Evolutionary conservation across 92 coral and sea anemone genomes (phyloP).

Genomic region (Plumapathes pennacea): DNA sequence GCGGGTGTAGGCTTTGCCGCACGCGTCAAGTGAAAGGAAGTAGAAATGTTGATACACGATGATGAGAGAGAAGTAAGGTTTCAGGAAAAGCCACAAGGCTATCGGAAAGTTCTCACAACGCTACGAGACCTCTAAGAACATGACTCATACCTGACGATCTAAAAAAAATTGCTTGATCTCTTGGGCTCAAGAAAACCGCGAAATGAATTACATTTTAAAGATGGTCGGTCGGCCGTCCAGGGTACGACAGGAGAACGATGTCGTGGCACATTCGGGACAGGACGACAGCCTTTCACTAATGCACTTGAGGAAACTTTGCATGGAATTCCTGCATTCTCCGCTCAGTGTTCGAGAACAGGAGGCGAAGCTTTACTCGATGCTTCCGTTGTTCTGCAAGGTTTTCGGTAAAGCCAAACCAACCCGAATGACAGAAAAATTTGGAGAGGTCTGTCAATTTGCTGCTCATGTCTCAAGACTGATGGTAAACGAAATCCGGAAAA

Average conservation of each 20-base stretch:
- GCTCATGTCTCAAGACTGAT: conserved; percentile 94
- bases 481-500: conserved; percentile 86
- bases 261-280: conserved; percentile 63
- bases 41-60: no score
- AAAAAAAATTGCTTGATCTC: no score
- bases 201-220: conserved; percentile 76
- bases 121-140: no score
- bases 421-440: conserved; percentile 87
- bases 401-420: conserved; percentile 75
- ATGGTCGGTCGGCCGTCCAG: conserved; percentile 66
- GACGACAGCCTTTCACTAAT: conserved; percentile 85
- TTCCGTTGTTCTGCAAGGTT: conserved; percentile 90
- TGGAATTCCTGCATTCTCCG: conserved; percentile 97
- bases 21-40: no score
- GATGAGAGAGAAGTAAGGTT: no score
- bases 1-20: no score
- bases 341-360: conserved; percentile 92
- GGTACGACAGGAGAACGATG: conserved; percentile 45
- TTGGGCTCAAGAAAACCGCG: conserved; percentile 1
- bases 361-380: conserved; percentile 82
- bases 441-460: conserved; percentile 93
- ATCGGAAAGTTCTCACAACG: no score
- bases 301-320: conserved; percentile 90
- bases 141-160: no score
- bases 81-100: no score